Base-by-base conservation (phyloP, 2,797 vertebrate genomes). In the Peromyscus melanophrys region DNA sequence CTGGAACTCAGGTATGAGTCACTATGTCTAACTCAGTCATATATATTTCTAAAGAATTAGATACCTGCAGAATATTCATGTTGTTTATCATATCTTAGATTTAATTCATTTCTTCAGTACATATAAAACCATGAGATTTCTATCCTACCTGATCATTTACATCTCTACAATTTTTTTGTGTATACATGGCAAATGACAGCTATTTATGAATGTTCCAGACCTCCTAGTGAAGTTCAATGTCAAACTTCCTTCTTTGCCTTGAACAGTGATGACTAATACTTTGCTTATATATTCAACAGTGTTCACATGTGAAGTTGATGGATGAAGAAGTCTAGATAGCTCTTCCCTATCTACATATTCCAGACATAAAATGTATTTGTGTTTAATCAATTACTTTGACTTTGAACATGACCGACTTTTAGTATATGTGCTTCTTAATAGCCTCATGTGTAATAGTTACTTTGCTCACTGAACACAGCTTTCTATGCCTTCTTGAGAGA, bases 91-190 rank as follows among this genome's bases (percentile, higher is more conserved):
- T 90, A 27, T 63, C 37, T 96, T 77, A 76, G 34, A 89, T 43
- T 94, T 90, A 40, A 46, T 84, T 73, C 57, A 61, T 92, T 85
- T 87, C 29, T 78, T 75, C 37, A 93, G 52, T 2, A 89, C 2
- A 65, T n/a, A 67, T 1, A 65, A 4, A 37, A 16, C 7, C 9
- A 75, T 2, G 12, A 81, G 3, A 37, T 46, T 90, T 75, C 12
- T 69, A 95, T 91, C 34, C 27, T 77, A 52, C 95, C 43, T 55
- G 13, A 93, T 88, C 21, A 59, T 69, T 89, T 78, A 61, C 5
- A 77, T 67, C 4, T 82, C 65, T 23, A 80, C 1, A 77, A 34
- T 69, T 14, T 83, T 78, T 89, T 46, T 21, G 43, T 46, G 31
- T 63, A n/a, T 34, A 75, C 4, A 4, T 43, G 43, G 17, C 7